These are phyloP conservation scores for Chouioia cunea DNA, from an alignment of 2,888 invertebrate genomes.

Conservation along the genomic window DNA sequence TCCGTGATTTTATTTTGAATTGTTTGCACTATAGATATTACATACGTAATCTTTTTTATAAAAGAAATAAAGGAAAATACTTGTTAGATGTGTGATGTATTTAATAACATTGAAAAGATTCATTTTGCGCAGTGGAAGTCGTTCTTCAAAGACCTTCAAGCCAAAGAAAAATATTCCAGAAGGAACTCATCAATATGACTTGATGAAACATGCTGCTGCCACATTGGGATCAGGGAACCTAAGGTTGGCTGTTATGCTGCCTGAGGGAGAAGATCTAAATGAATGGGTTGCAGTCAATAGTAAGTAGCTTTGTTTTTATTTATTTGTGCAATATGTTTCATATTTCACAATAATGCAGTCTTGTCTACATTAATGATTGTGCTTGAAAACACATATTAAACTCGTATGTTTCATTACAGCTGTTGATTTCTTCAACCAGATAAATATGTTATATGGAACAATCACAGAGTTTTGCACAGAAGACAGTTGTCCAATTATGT, in stretches of 20 bases:
- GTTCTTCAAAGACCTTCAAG: slow-evolving; percentile 97
- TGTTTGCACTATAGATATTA: slow-evolving; percentile 38
- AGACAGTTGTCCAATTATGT: slow-evolving; percentile 97
- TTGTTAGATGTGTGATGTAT: slow-evolving; percentile 47
- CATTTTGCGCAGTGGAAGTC: slow-evolving; percentile 78
- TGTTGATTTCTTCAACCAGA: slow-evolving; percentile 99
- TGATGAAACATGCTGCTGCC: slow-evolving; percentile 99
- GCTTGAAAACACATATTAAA: not conserved
- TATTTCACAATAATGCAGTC: too few relatives aligned
- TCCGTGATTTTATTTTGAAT: slow-evolving; percentile 40
- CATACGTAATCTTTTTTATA: slow-evolving; percentile 44
- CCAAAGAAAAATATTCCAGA: slow-evolving; percentile 99
- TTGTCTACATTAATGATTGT: too few relatives aligned
- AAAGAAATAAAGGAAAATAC: slow-evolving; percentile 42
- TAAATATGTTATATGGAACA: slow-evolving; percentile 99
- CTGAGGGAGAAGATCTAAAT: slow-evolving; percentile 98
- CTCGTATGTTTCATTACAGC: slow-evolving; percentile 74
- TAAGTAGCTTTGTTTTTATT: slow-evolving; percentile 71
- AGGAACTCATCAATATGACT: slow-evolving; percentile 97
- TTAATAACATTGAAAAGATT: slow-evolving; percentile 44
- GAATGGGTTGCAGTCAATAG: slow-evolving; percentile 99
- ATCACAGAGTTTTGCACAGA: slow-evolving; percentile 99
- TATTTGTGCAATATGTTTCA: not conserved
- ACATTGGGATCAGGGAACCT: slow-evolving; percentile 98
- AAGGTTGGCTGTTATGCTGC: slow-evolving; percentile 94